Evolutionary conservation across 2,797 vertebrate genomes (phyloP), one percentile per base, ranked within the genome.

Genomic region (Xiphophorus birchmanni): DNA sequence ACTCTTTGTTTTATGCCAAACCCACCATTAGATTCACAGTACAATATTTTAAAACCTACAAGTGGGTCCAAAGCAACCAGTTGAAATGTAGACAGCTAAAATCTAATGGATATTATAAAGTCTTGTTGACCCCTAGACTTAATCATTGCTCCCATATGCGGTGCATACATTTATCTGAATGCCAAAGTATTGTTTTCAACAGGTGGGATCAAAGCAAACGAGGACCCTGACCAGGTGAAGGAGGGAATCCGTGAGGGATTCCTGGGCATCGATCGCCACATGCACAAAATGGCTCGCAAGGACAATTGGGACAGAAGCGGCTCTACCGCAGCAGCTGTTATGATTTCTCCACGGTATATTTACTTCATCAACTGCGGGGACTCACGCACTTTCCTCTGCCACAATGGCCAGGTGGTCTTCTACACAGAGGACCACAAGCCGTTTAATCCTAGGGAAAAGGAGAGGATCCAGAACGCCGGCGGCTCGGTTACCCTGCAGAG

Each of bases 341-440:
- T 97, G 89, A 84, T 96, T 67, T 96, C 95, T 0, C 95, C 95
- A 0, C 79, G 52, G 0, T 79, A 93, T 83, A 84, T 96, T 86
- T 97, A 96, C 91, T 96, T 96, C 58, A 93, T 96, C 87, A 97
- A 97, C 93, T 95, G 97, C 21, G 95, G 96, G 18, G 94, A 97
- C 94, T 96, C 94, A 1, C 94, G 96, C 75, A 94, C 96, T 5
- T 89, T 97, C 80, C 93, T 96, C 80, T 93, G 96, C 90, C 87
- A 89, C 1, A 52, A 93, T 9, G 89, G 95, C 82, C 73, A 92
- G 44, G 92, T 96, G 84, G 90, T 92, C 80, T 97, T 97, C 94
- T 95, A 95, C 92, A 97, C 97, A 0, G 95, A 97, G 78, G 97
- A 97, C 91, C 96, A 97, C 92, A 96, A 96, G 88, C 96, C 97